Base-by-base conservation (phyloP, 2,888 invertebrate species). In the Pterostichus madidus region DNA sequence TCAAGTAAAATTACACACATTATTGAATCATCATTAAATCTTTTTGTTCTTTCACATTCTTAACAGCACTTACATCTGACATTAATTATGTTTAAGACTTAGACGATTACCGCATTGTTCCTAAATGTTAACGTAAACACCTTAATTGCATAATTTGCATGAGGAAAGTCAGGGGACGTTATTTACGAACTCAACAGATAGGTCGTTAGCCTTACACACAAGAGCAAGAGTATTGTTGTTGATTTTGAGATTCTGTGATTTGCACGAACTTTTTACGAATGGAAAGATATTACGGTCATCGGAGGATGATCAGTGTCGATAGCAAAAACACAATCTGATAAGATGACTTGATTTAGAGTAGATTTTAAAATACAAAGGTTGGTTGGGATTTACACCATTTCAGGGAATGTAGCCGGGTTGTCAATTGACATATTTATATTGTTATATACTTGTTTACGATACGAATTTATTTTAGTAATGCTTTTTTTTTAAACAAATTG, bases 251-350 rank as follows among this genome's bases (percentile, higher is more conserved):
- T 71, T 13, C 17, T 44, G 17, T 39, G 68, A 71, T 56, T 56
- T 17, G n/a, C 56, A 8, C 56, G 17, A 56, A 10, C 39, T 8
- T 5, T 8, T 39, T 39, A 39, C 6, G 39, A 39, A 39, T 7
- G 24, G 15, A 39, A 71, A 71, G 46, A 49, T 32, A 80, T 80
- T 80, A 68, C 46, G 52, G 68, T 49, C 32, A 31, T 52, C 80
- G 35, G 64, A 80, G 68, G 80, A 80, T 80, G 80, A 80, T 68
- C 80, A 80, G 46, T 52, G 49, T 39, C 52, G 80, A 80, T 80
- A 80, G 68, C 64, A 80, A 61, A 80, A 80, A 80, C 80, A 80
- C 80, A 80, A 80, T 80, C 80, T 49, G 80, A 80, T 80, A 80
- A 24, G 68, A 24, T 39, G 17, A 77, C 77, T 68, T 80, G 80